These are phyloP conservation scores for Pseudomyrmex flavicornis DNA, from an alignment of 1,140 invertebrate species.

Conservation along the genomic window DNA sequence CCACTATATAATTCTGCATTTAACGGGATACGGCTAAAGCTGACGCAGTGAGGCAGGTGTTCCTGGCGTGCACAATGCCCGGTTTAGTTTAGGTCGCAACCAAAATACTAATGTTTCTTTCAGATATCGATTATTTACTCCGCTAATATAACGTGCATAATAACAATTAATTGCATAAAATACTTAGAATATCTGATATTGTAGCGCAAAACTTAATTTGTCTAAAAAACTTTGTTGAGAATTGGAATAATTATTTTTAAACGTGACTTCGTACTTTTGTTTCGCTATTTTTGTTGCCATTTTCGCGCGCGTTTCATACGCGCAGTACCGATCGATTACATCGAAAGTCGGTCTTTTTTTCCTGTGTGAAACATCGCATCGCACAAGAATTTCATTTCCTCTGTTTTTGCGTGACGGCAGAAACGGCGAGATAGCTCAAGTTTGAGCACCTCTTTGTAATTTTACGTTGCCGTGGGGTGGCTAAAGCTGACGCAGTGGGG, in stretches of 20 bases:
- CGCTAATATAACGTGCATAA: neutral
- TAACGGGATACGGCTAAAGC: slow-evolving; percentile 76
- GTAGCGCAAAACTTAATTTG: too few species aligned
- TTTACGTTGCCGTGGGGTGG: slow-evolving; percentile 78
- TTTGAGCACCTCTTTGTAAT: slow-evolving; percentile 84
- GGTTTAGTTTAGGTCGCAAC: neutral
- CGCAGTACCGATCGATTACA: slow-evolving; percentile 24
- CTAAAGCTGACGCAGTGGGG: slow-evolving; percentile 80
- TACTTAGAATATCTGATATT: too few species aligned
- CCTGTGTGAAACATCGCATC: neutral
- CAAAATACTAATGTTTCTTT: neutral
- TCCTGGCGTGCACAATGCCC: slow-evolving; percentile 78
- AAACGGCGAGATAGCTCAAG: slow-evolving; percentile 56
- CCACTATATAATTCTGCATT: slow-evolving; percentile 80
- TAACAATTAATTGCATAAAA: too few species aligned
- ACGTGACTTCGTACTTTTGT: too few species aligned
- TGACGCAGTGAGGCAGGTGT: slow-evolving; percentile 81
- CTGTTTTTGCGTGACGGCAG: slow-evolving; percentile 56
- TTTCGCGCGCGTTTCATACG: neutral
- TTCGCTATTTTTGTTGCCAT: too few species aligned
- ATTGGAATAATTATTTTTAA: slow-evolving; percentile 17
- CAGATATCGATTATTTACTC: neutral
- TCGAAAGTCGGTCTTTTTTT: neutral
- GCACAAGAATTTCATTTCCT: slow-evolving; percentile 22
- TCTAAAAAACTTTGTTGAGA: neutral